Evolutionary conservation across 1,140 invertebrate species (phyloP).

Genomic region (Rhopalosiphum padi): DNA sequence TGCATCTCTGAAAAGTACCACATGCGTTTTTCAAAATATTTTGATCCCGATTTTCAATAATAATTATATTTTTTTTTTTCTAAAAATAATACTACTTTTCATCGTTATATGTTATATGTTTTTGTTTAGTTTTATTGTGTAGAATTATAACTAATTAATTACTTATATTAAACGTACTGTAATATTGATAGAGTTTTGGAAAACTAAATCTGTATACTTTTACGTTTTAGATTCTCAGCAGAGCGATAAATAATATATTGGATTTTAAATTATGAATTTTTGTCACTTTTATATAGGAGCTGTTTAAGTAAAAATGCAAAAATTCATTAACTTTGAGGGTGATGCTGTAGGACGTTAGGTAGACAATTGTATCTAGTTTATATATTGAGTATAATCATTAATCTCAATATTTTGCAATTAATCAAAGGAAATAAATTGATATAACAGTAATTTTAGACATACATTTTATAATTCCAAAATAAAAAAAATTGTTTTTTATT

Average conservation of each 20-base stretch:
- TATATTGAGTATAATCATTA: no score
- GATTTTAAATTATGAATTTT: neutral
- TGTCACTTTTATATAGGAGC: no score
- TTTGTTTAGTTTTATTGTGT: neutral
- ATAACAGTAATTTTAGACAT: no score
- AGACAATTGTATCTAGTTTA: no score
- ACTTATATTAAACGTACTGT: neutral
- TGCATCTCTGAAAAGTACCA: neutral
- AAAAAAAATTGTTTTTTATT: no score
- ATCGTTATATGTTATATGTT: neutral
- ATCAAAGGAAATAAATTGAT: no score
- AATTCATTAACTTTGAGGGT: no score
- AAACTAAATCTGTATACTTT: neutral
- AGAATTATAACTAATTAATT: neutral
- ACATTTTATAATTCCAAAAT: no score
- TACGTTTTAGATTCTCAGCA: neutral
- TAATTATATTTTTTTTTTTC: neutral
- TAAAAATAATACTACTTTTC: neutral
- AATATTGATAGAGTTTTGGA: neutral
- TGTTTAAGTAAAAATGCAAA: no score
- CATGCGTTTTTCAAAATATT: neutral
- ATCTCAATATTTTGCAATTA: no score
- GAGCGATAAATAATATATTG: neutral
- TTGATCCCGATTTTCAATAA: neutral
- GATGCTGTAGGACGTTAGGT: no score